These are phyloP conservation scores for Onychostoma macrolepis DNA, from an alignment of 2,113 vertebrate species.

Conservation along the genomic window DNA sequence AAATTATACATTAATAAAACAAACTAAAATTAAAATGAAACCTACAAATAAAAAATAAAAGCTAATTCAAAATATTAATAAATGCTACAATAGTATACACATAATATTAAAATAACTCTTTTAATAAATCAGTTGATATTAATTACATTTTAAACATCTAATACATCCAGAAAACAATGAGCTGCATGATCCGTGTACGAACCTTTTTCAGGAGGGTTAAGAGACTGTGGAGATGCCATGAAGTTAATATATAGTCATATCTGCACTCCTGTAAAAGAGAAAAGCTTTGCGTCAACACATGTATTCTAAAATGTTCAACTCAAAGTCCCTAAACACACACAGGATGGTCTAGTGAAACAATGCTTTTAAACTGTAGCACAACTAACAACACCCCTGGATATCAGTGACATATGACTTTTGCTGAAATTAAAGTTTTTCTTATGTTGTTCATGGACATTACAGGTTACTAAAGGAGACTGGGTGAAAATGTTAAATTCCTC, in stretches of 20 bases:
- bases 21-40: background rate
- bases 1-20: background rate
- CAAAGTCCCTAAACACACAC: background rate
- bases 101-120: background rate
- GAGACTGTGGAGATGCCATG: conserved; percentile 55
- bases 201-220: conserved; percentile 53
- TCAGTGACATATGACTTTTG: background rate
- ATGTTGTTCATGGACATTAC: background rate
- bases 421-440: background rate
- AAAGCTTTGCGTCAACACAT: conserved; percentile 2
- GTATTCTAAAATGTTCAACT: background rate
- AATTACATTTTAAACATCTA: background rate
- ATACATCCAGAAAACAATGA: background rate
- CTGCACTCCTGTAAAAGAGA: conserved; percentile 53
- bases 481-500: conserved; percentile 58
- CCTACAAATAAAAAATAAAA: too few species aligned
- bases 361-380: background rate
- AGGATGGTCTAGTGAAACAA: background rate
- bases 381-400: background rate
- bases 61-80: background rate
- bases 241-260: conserved; percentile 49
- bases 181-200: background rate
- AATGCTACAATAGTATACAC: background rate
- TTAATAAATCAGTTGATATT: too few species aligned
- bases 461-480: background rate